Percentiles rank a stretch among this genome's conserved stretches.
Evolutionary conservation across 2,113 vertebrate genomes (phyloP).

Genomic region (Pimephales promelas): DNA sequence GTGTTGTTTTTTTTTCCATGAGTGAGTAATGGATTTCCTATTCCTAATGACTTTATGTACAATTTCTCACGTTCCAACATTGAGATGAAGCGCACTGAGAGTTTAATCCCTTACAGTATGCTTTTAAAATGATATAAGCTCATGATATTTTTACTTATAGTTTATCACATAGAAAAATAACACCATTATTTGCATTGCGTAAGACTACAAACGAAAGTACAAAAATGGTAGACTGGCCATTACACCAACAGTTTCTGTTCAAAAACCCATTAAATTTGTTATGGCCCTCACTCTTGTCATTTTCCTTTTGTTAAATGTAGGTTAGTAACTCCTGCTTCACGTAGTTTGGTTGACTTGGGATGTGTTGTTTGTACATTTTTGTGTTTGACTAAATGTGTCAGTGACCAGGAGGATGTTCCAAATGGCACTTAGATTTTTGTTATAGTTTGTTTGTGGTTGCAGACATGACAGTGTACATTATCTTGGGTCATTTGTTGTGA

Average conservation of each 20-base stretch:
- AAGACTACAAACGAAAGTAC: neutral
- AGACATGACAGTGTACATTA: neutral
- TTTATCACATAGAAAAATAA: neutral
- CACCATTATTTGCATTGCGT: neutral
- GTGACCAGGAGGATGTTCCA: neutral
- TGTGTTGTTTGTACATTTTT: neutral
- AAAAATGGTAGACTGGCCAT: neutral
- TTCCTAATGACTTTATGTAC: neutral
- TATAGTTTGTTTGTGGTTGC: neutral
- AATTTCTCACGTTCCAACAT: neutral
- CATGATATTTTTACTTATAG: neutral
- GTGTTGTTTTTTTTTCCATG: neutral
- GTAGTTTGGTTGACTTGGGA: neutral
- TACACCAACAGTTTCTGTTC: neutral
- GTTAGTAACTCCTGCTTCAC: neutral
- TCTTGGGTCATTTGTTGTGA: neutral
- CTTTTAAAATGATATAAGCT: too few relatives aligned
- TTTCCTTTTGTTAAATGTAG: too few relatives aligned
- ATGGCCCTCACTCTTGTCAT: neutral
- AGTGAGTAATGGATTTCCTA: neutral
- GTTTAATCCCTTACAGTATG: too few relatives aligned
- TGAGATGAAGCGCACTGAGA: too few relatives aligned
- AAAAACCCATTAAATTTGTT: neutral
- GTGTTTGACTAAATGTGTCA: conserved; percentile 4
- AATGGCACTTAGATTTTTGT: neutral